Evolutionary conservation across 2,797 vertebrate species (phyloP), one percentile per base, ranked within the genome.

Genomic region (Bradypodion ventrale): DNA sequence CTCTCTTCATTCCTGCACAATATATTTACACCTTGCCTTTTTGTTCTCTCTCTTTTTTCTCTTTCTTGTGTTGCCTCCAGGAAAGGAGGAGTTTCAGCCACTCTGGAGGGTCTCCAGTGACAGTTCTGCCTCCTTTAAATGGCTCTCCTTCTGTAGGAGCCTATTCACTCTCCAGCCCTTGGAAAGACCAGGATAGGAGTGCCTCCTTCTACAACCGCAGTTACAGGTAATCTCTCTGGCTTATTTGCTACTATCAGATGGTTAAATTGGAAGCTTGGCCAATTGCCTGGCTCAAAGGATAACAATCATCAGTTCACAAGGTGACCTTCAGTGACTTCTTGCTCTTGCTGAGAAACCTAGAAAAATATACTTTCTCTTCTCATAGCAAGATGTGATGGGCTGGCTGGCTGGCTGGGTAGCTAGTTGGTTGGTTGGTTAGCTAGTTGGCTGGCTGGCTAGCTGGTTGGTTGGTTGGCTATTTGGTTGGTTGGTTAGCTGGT

Each of bases 201-300:
- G 74, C 66, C 0, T 6, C 80, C 29, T 81, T 68, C 1, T 21
- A 83, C 83, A 23, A 0, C 81, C 27, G 52, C 37, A 83, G 29
- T 72, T 42, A 16, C 91, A 93, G 93, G 93, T 93, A 89, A 1
- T 13, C 52, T 13, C 8, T 27, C 60, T 40, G 5, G 19, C 29
- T 49, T 60, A 35, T 29, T 27, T 35, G 5, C 5, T 46, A 4
- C 32, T 62, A 40, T 56, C 12, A 13, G 37, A 69, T 27, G 35
- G 44, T 29, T 23, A n/a, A 79, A 23, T 4, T n/a, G 35, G 59
- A 37, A 69, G 7, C 10, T 4, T 13, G 32, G 27, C 35, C 25
- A 62, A 37, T 23, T 72, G n/a, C 16, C 27, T 23, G 9, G 56
- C 60, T 73, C 37, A 82, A 42, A 56, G 4, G 3, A 32, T 2